Percentiles rank a stretch among this genome's conserved stretches.
Conservation (phyloP, 2,113 vertebrate species). For the Delphinapterus leucas region DNA sequence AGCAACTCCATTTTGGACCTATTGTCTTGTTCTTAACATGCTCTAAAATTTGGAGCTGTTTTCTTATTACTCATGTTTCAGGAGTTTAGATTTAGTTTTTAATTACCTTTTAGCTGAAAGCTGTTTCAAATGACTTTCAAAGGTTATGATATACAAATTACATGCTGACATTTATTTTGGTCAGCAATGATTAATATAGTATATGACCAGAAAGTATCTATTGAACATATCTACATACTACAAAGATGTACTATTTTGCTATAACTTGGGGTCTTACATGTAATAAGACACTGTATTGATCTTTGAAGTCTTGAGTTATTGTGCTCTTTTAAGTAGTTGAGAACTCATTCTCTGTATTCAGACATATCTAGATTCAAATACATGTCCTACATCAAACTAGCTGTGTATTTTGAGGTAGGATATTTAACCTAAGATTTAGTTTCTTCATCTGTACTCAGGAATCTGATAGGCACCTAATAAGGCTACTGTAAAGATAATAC, state of each 20-base stretch:
- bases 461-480: neutral
- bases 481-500: neutral
- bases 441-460: neutral
- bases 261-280: neutral
- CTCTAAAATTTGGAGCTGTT: neutral
- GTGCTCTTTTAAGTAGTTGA: neutral
- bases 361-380: neutral
- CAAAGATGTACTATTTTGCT: neutral
- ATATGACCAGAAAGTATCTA: neutral
- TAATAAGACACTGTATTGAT: neutral
- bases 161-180: conserved; percentile 23
- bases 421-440: neutral
- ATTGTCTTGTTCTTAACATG: neutral
- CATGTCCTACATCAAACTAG: neutral
- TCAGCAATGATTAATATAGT: neutral
- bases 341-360: neutral
- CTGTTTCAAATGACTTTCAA: neutral
- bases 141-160: neutral
- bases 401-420: neutral
- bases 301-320: neutral
- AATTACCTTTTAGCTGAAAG: neutral
- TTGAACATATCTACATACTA: neutral
- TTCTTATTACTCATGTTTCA: neutral
- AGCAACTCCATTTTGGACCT: neutral
- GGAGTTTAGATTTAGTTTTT: neutral